Evolutionary conservation across 2,797 vertebrate species (phyloP).

Genomic region (Rhinatrema bivittatum): DNA sequence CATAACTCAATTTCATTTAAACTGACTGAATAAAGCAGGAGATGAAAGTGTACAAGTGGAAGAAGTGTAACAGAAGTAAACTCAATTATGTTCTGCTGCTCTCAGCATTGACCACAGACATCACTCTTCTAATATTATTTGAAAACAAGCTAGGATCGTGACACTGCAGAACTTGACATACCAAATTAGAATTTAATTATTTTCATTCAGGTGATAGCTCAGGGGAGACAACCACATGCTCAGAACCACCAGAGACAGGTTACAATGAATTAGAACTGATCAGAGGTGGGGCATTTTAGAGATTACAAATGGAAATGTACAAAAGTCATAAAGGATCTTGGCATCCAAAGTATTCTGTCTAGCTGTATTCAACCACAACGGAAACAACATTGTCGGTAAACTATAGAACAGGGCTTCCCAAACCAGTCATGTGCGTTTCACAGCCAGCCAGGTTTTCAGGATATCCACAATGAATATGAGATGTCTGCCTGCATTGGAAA

Average conservation of each 20-base stretch:
- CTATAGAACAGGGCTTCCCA: background rate
- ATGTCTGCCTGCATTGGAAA: no score
- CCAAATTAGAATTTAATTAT: conserved; percentile 36
- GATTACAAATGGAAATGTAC: conserved; percentile 27
- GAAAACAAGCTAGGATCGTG: conserved; percentile 26
- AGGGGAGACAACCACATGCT: conserved; percentile 16
- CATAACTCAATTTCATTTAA: conserved; percentile 2
- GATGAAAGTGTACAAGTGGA: background rate
- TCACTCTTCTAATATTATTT: conserved; percentile 15
- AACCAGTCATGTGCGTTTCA: no score
- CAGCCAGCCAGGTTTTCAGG: no score
- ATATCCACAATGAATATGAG: no score
- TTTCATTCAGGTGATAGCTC: conserved; percentile 27
- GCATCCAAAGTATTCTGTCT: conserved; percentile 4
- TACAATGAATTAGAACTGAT: conserved; percentile 51
- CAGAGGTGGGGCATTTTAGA: conserved; percentile 24
- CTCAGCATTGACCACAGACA: conserved; percentile 20
- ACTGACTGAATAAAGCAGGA: background rate
- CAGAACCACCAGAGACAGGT: conserved; percentile 26
- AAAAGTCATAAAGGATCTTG: conserved; percentile 10
- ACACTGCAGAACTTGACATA: conserved; percentile 20
- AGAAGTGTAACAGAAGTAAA: conserved; percentile 4
- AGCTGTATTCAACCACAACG: no score
- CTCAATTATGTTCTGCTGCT: conserved; percentile 7
- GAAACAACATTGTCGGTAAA: conserved; percentile 9